Conservation (phyloP, 1,140 invertebrate genomes). For the Bombus waltoni region DNA sequence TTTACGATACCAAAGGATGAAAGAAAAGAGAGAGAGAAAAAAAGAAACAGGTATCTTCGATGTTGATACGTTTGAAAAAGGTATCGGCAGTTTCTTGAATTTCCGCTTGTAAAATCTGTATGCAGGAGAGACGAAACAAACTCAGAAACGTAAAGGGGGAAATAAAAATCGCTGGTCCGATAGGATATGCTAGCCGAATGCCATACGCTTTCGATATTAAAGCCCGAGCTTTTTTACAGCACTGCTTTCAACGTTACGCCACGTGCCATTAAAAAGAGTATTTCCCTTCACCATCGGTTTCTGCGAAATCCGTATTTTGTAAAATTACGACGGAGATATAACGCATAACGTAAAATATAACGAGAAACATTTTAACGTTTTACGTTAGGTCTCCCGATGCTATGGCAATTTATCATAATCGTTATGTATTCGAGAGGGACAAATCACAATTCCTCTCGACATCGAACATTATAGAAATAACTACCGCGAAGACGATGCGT, state of each 20-base stretch:
- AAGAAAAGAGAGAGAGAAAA: no score
- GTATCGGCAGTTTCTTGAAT: not conserved
- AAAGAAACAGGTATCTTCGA: no score
- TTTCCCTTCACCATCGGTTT: not conserved
- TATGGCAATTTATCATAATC: no score
- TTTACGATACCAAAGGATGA: no score
- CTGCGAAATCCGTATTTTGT: not conserved
- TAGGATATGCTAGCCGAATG: not conserved
- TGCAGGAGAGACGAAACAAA: not conserved
- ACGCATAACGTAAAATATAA: no score
- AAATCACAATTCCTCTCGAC: no score
- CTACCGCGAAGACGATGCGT: no score
- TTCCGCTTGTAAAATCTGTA: not conserved
- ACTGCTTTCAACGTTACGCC: not conserved
- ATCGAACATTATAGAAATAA: no score
- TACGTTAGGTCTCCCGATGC: no score
- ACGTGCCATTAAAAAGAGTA: not conserved
- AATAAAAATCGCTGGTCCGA: not conserved
- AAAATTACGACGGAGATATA: no score
- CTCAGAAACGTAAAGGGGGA: not conserved
- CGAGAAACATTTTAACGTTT: not conserved
- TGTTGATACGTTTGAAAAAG: no score
- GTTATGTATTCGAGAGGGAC: no score
- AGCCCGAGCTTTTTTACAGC: not conserved
- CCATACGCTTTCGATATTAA: not conserved